Evolutionary conservation across 1,140 invertebrate species (phyloP).

Genomic region (Drosophila hydei): DNA sequence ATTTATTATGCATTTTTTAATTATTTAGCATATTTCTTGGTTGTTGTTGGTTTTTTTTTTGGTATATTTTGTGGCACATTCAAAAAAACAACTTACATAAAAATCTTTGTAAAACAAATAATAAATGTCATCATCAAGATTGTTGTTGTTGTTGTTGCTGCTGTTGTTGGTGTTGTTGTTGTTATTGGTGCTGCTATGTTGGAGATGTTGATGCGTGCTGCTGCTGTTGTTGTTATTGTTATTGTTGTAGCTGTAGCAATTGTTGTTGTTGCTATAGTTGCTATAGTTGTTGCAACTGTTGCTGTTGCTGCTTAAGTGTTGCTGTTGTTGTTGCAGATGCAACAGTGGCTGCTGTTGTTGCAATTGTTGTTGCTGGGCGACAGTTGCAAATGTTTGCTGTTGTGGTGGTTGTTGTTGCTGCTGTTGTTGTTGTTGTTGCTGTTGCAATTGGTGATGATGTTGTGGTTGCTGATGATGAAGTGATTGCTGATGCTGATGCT

Average conservation of each 20-base stretch:
- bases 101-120: slow-evolving; percentile 82
- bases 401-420: slow-evolving; percentile 18
- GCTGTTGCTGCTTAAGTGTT: slow-evolving; percentile 30
- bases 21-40: neutral
- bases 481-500: slow-evolving; percentile 44
- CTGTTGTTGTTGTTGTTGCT: slow-evolving; percentile 16
- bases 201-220: slow-evolving; percentile 19
- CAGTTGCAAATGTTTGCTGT: slow-evolving; percentile 23
- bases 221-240: slow-evolving; percentile 53
- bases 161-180: slow-evolving; percentile 63
- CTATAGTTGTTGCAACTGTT: slow-evolving; percentile 29
- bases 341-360: slow-evolving; percentile 47
- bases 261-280: slow-evolving; percentile 44
- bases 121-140: slow-evolving; percentile 77
- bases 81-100: slow-evolving; percentile 66
- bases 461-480: slow-evolving; percentile 44
- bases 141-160: slow-evolving; percentile 66
- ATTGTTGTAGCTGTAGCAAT: slow-evolving; percentile 32
- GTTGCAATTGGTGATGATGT: slow-evolving; percentile 30
- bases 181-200: slow-evolving; percentile 46
- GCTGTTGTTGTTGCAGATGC: slow-evolving; percentile 42
- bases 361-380: slow-evolving; percentile 34
- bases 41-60: neutral
- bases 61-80: neutral
- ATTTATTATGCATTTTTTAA: neutral